These are phyloP conservation scores for Pachyseris speciosa DNA, from an alignment of 64 coral and sea anemone species.

Conservation along the genomic window DNA sequence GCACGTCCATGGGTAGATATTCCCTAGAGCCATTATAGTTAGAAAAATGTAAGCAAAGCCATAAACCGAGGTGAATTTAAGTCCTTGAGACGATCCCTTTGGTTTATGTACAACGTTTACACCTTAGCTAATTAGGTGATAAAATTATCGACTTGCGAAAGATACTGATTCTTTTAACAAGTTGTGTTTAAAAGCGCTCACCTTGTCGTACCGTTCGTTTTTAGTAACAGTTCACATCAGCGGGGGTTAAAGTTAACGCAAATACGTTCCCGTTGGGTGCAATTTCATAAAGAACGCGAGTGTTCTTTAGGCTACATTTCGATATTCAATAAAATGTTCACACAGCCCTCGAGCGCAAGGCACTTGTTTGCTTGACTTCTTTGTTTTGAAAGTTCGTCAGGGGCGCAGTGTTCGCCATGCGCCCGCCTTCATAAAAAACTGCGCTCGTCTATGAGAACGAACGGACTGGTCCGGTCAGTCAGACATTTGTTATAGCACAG, in stretches of 20 bases:
- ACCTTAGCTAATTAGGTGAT: too few species aligned
- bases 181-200: too few species aligned
- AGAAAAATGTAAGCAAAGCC: too few species aligned
- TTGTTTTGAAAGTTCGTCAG: not conserved
- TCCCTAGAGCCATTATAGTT: too few species aligned
- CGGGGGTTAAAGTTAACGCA: constrained; percentile 4
- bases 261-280: not conserved
- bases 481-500: not conserved
- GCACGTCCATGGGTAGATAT: too few species aligned
- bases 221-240: constrained; percentile 8
- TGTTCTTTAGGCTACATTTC: not conserved
- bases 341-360: not conserved
- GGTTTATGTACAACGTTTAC: too few species aligned
- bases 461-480: not conserved
- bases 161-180: too few species aligned
- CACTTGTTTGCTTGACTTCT: not conserved
- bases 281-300: not conserved
- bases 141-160: too few species aligned
- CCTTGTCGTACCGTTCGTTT: too few species aligned
- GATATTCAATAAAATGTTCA: not conserved
- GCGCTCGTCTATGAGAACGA: not conserved
- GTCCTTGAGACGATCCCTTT: too few species aligned
- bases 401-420: not conserved
- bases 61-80: too few species aligned
- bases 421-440: not conserved